phyloP scores from a whole-genome alignment of 2,888 invertebrate species.

The Marronus borbonicus region DNA sequence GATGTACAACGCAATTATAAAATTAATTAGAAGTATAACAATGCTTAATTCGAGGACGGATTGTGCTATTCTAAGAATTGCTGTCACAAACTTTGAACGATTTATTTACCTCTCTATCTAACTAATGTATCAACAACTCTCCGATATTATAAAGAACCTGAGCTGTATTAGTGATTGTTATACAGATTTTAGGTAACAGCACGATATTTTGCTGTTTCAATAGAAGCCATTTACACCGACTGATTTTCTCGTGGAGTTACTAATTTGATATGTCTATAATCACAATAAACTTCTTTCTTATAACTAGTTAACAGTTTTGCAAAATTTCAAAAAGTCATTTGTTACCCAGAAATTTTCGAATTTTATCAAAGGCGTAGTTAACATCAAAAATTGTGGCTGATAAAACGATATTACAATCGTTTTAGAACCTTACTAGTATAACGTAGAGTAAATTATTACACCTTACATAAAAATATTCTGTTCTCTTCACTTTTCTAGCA shows the following conservation, averaged over 20 bases:
- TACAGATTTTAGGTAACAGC: too few relatives aligned
- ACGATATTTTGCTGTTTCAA: too few relatives aligned
- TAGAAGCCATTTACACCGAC: too few relatives aligned
- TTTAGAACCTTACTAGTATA: slow-evolving; percentile 2
- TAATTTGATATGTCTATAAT: too few relatives aligned
- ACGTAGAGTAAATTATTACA: slow-evolving; percentile 3
- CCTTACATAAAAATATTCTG: not conserved
- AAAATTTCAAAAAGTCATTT: too few relatives aligned
- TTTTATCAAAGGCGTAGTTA: not conserved
- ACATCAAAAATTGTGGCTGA: slow-evolving; percentile 5
- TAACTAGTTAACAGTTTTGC: too few relatives aligned
- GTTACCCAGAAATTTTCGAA: not conserved
- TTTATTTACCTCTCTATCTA: not conserved
- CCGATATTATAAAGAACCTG: too few relatives aligned
- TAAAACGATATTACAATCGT: slow-evolving; percentile 4
- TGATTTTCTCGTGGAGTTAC: too few relatives aligned
- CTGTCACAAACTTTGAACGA: too few relatives aligned
- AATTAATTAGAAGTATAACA: slow-evolving; percentile 44
- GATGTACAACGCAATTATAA: slow-evolving; percentile 34
- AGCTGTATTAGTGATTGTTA: too few relatives aligned
- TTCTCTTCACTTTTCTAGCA: not conserved
- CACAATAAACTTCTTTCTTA: too few relatives aligned
- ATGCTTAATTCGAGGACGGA: slow-evolving; percentile 3
- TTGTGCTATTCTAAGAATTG: too few relatives aligned
- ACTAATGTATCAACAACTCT: not conserved